These are phyloP conservation scores for Pecten maximus DNA, from an alignment of 2,888 invertebrate species.

Conservation along the genomic window DNA sequence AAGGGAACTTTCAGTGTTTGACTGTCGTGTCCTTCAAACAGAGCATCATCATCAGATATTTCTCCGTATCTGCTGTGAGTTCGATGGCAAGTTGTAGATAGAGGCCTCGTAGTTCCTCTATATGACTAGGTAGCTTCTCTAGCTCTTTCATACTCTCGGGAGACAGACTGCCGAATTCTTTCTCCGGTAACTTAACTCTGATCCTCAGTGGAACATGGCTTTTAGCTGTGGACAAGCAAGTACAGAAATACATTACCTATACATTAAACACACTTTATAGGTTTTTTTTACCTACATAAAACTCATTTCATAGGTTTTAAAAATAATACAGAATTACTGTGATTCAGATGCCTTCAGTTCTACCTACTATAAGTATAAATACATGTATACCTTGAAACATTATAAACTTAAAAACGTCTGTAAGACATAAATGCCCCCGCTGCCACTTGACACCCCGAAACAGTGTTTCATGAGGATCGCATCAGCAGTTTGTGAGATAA, in stretches of 20 bases:
- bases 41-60: constrained; percentile 56
- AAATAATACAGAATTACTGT: no score
- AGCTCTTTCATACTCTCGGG: constrained; percentile 54
- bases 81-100: constrained; percentile 56
- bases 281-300: no score
- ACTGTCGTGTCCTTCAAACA: constrained; percentile 47
- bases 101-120: constrained; percentile 56
- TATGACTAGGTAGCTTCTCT: constrained; percentile 47
- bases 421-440: no score
- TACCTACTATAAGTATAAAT: no score
- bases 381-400: no score
- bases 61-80: constrained; percentile 55
- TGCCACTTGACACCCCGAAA: no score
- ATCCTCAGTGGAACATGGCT: constrained; percentile 47
- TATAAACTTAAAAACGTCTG: no score
- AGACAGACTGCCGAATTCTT: constrained; percentile 44
- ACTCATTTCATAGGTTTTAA: no score
- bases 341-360: no score
- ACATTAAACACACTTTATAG: no score
- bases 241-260: not conserved
- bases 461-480: no score
- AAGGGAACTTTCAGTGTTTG: not conserved
- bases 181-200: constrained; percentile 41
- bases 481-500: no score
- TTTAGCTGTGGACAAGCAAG: constrained; percentile 56